Percentiles rank a stretch among this genome's conserved stretches.
Evolutionary conservation across 2,113 vertebrate species (phyloP).

Genomic region (Gambusia holbrooki): DNA sequence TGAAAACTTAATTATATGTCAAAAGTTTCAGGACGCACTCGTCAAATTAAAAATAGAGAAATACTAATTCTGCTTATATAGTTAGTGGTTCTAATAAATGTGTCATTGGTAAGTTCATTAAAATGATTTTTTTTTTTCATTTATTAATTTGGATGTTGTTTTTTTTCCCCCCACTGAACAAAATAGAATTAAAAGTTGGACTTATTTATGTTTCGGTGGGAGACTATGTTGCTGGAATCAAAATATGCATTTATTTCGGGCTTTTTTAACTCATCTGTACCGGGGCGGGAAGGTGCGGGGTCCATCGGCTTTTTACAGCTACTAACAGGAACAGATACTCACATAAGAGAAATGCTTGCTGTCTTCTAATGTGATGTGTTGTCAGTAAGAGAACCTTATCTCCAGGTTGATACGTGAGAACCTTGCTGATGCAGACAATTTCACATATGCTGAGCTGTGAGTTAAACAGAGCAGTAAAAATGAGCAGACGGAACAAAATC

Average conservation of each 20-base stretch:
- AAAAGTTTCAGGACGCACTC: neutral
- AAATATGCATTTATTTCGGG: neutral
- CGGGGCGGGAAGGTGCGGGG: too few species aligned
- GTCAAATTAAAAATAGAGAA: neutral
- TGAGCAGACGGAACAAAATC: neutral
- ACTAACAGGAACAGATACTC: neutral
- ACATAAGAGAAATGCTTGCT: neutral
- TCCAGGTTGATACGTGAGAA: conserved; percentile 1
- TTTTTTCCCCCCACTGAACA: neutral
- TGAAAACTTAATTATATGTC: too few species aligned
- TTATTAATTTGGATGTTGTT: neutral
- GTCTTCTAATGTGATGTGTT: neutral
- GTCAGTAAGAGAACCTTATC: conserved; percentile 5
- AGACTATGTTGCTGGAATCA: neutral
- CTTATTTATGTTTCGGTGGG: neutral
- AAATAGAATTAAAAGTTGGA: neutral
- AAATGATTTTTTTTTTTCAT: neutral
- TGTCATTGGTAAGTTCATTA: neutral
- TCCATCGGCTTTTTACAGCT: too few species aligned
- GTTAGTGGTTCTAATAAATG: neutral
- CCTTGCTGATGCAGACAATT: conserved; percentile 6
- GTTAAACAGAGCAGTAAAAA: neutral
- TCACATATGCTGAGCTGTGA: neutral
- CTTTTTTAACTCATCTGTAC: neutral
- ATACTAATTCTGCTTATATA: neutral